These are phyloP conservation scores for Latrodectus hesperus DNA, from an alignment of 2,888 invertebrate genomes.

Conservation along the genomic window DNA sequence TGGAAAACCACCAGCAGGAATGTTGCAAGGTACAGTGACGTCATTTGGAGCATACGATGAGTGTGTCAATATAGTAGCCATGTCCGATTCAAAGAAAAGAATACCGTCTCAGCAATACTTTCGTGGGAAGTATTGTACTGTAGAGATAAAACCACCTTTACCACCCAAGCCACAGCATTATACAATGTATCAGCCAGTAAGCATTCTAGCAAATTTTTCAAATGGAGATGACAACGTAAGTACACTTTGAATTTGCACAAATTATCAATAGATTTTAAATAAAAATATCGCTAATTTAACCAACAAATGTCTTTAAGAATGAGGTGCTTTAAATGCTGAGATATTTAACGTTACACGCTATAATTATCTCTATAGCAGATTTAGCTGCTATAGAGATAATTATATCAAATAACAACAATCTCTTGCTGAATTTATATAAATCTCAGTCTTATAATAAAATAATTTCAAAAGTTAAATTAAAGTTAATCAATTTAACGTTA, in stretches of 20 bases:
- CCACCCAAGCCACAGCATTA: slow-evolving; percentile 68
- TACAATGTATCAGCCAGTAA: slow-evolving; percentile 63
- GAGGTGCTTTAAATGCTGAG: too few species aligned
- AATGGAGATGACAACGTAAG: slow-evolving; percentile 64
- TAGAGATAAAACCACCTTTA: slow-evolving; percentile 67
- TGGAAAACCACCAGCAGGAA: slow-evolving; percentile 67
- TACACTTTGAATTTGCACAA: not conserved
- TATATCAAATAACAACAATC: too few species aligned
- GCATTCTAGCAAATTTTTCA: slow-evolving; percentile 63
- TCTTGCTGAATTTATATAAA: too few species aligned
- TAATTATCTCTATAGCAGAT: too few species aligned
- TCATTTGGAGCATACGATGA: slow-evolving; percentile 68
- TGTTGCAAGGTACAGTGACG: slow-evolving; percentile 68
- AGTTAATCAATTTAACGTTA: too few species aligned
- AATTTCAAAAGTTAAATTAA: too few species aligned
- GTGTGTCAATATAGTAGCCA: slow-evolving; percentile 65
- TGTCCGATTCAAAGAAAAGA: slow-evolving; percentile 50
- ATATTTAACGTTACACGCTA: too few species aligned
- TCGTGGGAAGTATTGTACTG: slow-evolving; percentile 68
- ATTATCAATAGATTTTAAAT: too few species aligned
- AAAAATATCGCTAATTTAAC: too few species aligned
- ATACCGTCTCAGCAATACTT: slow-evolving; percentile 54
- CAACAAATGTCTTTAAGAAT: too few species aligned
- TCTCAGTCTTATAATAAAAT: too few species aligned
- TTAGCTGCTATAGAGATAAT: too few species aligned